Evolutionary conservation across 2,888 invertebrate species (phyloP), one percentile per base, ranked within the genome.

Genomic region (Syritta pipiens): DNA sequence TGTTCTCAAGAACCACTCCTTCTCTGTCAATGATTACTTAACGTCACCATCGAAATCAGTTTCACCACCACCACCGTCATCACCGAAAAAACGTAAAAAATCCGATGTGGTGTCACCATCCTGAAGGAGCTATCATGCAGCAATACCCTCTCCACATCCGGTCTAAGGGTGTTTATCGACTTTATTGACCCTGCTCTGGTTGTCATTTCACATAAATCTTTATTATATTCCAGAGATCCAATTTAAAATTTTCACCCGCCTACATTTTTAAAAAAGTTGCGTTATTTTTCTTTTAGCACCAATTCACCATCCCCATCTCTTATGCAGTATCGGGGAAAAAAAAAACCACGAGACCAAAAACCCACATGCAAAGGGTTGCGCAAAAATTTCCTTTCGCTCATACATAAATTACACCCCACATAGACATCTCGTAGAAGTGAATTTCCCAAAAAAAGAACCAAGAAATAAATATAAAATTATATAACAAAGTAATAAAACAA

Each of bases 171-270:
- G 53, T 55, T 67, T 67, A 55, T 67, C 26, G 67, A 48, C 67
- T 55, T 67, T 49, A 59, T 59, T 68, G 59, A 68, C 57, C 68
- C 49, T 26, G 28, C 22, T 48, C 35, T n/a, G n/a, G 14, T 12
- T 40, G 48, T 57, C 55, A 37, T 37, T 37, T 20, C 55, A 46
- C 55, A 67, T 67, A 67, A 67, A 55, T 67, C 67, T 37, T 28
- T 28, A 57, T 49, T 68, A 51, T 59, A 49, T 65, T 42, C 26
- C 37, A 40, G n/a, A n/a, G 57, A 68, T 49, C 40, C 68, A 68
- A 67, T 67, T 67, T 68, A 51, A 51, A 63, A 68, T 68, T 48
- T 68, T 46, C n/a, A 46, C 53, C 48, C 26, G 48, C 68, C 57
- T 59, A 59, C 32, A 59, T 59, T 49, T 59, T 9, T n/a, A n/a